Conservation (phyloP, 1,140 invertebrate genomes). For the Ceratosolen fusciceps region DNA sequence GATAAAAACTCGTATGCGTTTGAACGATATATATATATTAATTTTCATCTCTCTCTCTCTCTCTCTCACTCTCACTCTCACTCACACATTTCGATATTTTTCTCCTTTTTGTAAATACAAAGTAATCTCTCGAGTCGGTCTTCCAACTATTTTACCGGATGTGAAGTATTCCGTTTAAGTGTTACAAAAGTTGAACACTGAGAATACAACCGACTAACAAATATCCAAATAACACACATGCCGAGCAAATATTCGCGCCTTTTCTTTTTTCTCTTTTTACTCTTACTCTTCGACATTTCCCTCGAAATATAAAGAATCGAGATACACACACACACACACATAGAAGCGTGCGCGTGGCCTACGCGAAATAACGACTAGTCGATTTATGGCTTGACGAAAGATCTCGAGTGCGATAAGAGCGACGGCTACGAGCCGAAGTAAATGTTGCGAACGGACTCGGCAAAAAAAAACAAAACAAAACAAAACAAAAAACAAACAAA, state of each 20-base stretch:
- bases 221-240: slow-evolving; percentile 37
- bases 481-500: too few species aligned
- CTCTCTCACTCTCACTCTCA: too few species aligned
- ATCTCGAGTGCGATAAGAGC: slow-evolving; percentile 15
- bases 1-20: too few species aligned
- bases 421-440: not conserved
- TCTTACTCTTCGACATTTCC: not conserved
- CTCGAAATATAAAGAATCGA: slow-evolving; percentile 30
- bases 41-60: too few species aligned
- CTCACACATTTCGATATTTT: too few species aligned
- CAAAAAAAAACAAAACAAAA: slow-evolving; percentile 10
- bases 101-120: not conserved
- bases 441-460: slow-evolving; percentile 9
- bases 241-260: not conserved
- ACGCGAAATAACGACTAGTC: slow-evolving; percentile 42
- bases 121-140: not conserved
- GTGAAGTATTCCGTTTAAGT: slow-evolving; percentile 24
- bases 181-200: not conserved
- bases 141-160: not conserved
- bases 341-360: slow-evolving; percentile 18
- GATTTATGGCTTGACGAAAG: slow-evolving; percentile 42
- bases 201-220: not conserved
- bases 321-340: too few species aligned
- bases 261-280: slow-evolving; percentile 2
- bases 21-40: too few species aligned